Base-by-base conservation (phyloP, 1,140 invertebrate genomes). In the Maconellicoccus hirsutus region DNA sequence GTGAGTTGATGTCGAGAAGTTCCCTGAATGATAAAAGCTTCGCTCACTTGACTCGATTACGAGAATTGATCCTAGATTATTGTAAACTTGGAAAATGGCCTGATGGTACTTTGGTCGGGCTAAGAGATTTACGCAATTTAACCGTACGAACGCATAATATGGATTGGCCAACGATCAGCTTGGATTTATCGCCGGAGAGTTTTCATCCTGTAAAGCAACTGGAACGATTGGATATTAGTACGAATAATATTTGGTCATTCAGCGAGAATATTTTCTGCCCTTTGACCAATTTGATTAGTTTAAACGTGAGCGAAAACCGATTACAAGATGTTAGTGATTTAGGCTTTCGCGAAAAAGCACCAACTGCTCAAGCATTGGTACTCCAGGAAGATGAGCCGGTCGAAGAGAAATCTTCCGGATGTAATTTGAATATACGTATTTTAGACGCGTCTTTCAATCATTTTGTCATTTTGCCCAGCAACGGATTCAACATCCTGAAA, bases 231-330 rank as follows among this genome's bases (percentile, higher is more conserved):
- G 93, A 96, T 79, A 79, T 96, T 29, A 92, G 90, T 75, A 87
- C 85, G 75, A 94, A 94, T 78, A 93, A 93, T 77, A 90, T 96
- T 74, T 91, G 89, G 87, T 88, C 89, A 19, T 86, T 96, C 76
- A 91, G 92, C 0, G 87, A 90, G 74, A 87, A 87, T 72, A 81
- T 92, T 19, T 93, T 95, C 77, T 95, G 93, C 77, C 85, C 89
- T 0, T 78, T 94, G 70, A 86, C 84, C 0, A 91, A 89, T 76
- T 81, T 94, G 72, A 85, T 90, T 27, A 84, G 83, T 69, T 79
- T 93, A 69, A 93, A 93, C 77, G 85, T 92, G 52, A 93, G 92
- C 59, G 85, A 86, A 76, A 96, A 96, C 80, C 85, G 89, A 75
- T 79, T 94, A 73, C 88, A 91, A 82, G 89, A 93, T 79, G 86